Conservation (phyloP, 2,888 invertebrate species). For the Yponomeuta evonymella region DNA sequence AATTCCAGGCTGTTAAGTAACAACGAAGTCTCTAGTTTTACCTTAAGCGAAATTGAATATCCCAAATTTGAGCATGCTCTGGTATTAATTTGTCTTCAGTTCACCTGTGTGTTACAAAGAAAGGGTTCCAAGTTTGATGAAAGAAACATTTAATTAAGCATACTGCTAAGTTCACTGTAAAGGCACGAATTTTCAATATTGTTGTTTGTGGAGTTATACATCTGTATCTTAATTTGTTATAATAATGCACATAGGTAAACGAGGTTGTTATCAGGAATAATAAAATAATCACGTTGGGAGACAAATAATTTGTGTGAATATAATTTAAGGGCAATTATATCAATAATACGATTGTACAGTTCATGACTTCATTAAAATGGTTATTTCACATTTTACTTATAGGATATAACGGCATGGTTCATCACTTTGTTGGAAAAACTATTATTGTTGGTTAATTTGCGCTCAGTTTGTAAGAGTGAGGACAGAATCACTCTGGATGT, state of each 20-base stretch:
- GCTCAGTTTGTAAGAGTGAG: constrained; percentile 45
- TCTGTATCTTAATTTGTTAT: constrained; percentile 19
- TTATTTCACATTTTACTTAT: constrained; percentile 45
- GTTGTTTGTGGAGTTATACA: constrained; percentile 24
- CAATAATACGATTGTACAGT: constrained; percentile 62
- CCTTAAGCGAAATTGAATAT: constrained; percentile 32
- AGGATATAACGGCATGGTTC: constrained; percentile 29
- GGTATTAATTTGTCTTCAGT: not conserved
- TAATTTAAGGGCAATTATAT: constrained; percentile 64
- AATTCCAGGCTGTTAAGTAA: constrained; percentile 66
- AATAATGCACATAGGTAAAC: constrained; percentile 62
- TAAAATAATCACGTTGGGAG: constrained; percentile 57
- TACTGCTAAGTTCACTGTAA: constrained; percentile 53
- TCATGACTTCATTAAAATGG: constrained; percentile 27
- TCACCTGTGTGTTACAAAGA: not conserved
- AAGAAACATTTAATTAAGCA: constrained; percentile 40
- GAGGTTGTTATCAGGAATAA: constrained; percentile 70
- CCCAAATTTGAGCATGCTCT: constrained; percentile 13
- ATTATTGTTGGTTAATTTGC: constrained; percentile 45
- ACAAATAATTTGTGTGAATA: constrained; percentile 75
- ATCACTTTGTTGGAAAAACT: constrained; percentile 40
- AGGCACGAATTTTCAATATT: constrained; percentile 57
- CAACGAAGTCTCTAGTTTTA: constrained; percentile 65
- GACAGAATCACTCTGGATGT: constrained; percentile 55
- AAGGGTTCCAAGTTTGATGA: not conserved